Evolutionary conservation across 2,113 vertebrate genomes (phyloP).

Genomic region (Poeciliopsis retropinna): DNA sequence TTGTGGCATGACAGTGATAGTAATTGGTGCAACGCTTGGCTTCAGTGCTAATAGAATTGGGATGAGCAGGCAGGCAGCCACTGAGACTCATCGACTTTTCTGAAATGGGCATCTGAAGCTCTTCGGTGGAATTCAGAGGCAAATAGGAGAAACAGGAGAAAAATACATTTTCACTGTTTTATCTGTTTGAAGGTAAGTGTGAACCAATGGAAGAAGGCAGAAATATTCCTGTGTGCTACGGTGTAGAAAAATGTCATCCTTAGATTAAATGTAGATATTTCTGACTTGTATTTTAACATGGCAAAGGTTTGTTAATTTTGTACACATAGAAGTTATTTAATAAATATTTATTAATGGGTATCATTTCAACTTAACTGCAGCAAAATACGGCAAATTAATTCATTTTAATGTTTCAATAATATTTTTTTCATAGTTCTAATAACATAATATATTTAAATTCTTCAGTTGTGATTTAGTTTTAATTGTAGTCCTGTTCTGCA

Average conservation of each 20-base stretch:
- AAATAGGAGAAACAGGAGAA: not conserved
- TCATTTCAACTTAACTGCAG: not conserved
- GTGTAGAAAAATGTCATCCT: not conserved
- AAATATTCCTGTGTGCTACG: not conserved
- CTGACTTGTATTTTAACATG: not conserved
- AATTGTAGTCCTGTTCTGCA: not conserved
- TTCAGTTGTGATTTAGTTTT: no score
- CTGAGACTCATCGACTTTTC: slow-evolving; percentile 35
- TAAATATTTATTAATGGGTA: not conserved
- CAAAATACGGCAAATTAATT: not conserved
- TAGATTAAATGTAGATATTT: not conserved
- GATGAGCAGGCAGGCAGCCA: slow-evolving; percentile 44
- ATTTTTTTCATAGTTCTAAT: no score
- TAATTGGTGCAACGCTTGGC: slow-evolving; percentile 68
- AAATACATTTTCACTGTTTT: slow-evolving; percentile 22
- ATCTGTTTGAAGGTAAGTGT: not conserved
- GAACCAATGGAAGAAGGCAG: not conserved
- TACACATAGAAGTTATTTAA: not conserved
- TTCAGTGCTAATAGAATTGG: slow-evolving; percentile 49
- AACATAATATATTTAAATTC: no score
- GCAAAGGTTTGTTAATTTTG: not conserved
- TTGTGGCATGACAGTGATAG: slow-evolving; percentile 60
- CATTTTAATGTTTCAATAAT: not conserved
- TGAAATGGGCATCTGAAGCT: slow-evolving; percentile 41
- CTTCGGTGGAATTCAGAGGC: slow-evolving; percentile 13